phyloP scores from a whole-genome alignment of 2,797 vertebrate species.

The Carcharodon carcharias region DNA sequence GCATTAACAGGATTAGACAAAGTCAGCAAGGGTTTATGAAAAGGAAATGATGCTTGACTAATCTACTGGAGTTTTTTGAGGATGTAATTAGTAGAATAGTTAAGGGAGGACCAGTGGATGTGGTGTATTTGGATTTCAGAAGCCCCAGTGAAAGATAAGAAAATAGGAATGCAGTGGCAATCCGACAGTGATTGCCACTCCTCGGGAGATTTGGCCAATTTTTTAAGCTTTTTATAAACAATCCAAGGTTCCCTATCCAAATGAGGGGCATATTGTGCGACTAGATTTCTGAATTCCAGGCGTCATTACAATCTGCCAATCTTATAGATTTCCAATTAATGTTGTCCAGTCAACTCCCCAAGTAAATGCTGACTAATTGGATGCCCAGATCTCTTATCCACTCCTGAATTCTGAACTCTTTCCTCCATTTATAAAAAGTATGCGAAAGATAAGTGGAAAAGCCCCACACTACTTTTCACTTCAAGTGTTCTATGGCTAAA shows the following conservation, averaged over 20 bases:
- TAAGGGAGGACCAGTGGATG: too few relatives aligned
- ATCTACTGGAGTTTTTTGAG: too few relatives aligned
- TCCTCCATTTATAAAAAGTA: not conserved
- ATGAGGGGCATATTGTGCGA: not conserved
- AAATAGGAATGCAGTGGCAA: too few relatives aligned
- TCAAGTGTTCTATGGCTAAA: not conserved
- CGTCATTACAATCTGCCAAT: not conserved
- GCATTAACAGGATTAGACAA: too few relatives aligned
- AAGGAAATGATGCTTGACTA: too few relatives aligned
- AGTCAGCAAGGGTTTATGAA: too few relatives aligned
- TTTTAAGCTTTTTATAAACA: too few relatives aligned
- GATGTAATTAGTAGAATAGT: too few relatives aligned
- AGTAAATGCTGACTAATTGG: not conserved
- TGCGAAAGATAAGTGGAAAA: not conserved
- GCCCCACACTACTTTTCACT: not conserved
- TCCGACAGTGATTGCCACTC: too few relatives aligned
- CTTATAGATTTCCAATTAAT: not conserved
- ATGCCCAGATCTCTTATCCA: not conserved
- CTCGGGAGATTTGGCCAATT: not conserved
- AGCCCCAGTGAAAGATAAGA: too few relatives aligned
- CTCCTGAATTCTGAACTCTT: not conserved
- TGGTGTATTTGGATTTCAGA: too few relatives aligned
- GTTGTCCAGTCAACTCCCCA: not conserved
- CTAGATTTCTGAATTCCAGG: not conserved
- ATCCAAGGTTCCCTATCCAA: not conserved